These are phyloP conservation scores for Macrotrachela quadricornifera DNA, from an alignment of 1,140 invertebrate species.

Conservation along the genomic window DNA sequence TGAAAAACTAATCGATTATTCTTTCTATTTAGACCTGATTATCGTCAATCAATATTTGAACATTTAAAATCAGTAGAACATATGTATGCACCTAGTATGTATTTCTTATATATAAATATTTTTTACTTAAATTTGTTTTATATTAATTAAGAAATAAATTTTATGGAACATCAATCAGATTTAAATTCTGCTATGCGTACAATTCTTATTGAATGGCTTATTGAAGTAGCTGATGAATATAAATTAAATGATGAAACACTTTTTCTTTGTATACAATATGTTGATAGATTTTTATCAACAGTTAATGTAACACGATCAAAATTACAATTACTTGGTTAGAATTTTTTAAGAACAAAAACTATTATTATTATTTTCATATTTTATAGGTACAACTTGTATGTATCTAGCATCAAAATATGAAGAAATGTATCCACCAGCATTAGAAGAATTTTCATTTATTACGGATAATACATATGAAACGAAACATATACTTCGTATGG, in stretches of 20 bases:
- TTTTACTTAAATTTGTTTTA: no score
- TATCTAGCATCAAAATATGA: constrained; percentile 33
- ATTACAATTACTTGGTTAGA: constrained; percentile 49
- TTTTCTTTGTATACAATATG: constrained; percentile 67
- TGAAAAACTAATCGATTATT: no score
- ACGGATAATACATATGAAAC: constrained; percentile 33
- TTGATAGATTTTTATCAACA: constrained; percentile 73
- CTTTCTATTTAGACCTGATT: no score
- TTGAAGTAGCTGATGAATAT: constrained; percentile 78
- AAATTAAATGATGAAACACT: constrained; percentile 62
- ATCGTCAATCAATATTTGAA: no score
- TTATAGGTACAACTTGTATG: constrained; percentile 33
- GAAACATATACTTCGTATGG: constrained; percentile 49
- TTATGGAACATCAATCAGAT: constrained; percentile 75
- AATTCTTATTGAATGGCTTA: constrained; percentile 77
- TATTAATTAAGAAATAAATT: constrained; percentile 38
- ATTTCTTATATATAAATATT: no score
- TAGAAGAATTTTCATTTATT: constrained; percentile 32
- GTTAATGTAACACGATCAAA: constrained; percentile 71
- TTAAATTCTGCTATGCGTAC: constrained; percentile 65
- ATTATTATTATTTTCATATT: no score
- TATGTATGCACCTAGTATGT: no score
- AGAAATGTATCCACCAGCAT: constrained; percentile 33
- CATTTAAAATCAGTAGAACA: no score
- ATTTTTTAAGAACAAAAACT: no score